Percentiles rank a stretch among this genome's conserved stretches.
These are phyloP conservation scores for Notiomystis cincta DNA, from an alignment of 2,113 vertebrate species.

Conservation along the genomic window DNA sequence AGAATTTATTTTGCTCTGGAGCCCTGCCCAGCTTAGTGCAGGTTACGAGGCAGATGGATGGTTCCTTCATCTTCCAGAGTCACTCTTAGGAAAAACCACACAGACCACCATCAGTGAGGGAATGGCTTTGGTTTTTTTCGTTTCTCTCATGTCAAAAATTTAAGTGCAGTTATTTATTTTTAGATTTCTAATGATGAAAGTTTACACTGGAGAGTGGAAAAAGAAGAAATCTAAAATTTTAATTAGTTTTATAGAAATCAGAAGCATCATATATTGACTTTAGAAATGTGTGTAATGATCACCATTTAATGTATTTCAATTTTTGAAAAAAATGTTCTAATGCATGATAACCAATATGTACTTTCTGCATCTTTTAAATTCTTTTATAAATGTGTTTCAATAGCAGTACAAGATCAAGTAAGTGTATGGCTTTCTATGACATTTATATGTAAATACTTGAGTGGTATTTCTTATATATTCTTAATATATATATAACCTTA, in stretches of 20 bases:
- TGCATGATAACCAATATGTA: not conserved
- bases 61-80: not conserved
- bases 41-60: not conserved
- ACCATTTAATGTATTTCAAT: not conserved
- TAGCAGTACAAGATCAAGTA: not conserved
- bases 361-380: not conserved
- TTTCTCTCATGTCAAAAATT: not conserved
- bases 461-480: no score
- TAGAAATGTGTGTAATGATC: not conserved
- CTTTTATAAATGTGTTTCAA: not conserved
- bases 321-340: not conserved
- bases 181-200: not conserved
- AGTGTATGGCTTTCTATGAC: not conserved
- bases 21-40: not conserved
- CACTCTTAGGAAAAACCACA: not conserved
- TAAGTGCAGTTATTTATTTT: not conserved
- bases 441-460: not conserved
- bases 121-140: not conserved
- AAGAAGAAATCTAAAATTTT: not conserved
- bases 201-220: not conserved
- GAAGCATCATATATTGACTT: not conserved
- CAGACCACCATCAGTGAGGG: not conserved
- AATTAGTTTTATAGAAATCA: not conserved
- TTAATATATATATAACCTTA: no score
- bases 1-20: not conserved